A percentile compares a stretch with the other conserved stretches of the same genome.
phyloP scores from a whole-genome alignment of 2,113 vertebrate species.

The Macrotis lagotis region DNA sequence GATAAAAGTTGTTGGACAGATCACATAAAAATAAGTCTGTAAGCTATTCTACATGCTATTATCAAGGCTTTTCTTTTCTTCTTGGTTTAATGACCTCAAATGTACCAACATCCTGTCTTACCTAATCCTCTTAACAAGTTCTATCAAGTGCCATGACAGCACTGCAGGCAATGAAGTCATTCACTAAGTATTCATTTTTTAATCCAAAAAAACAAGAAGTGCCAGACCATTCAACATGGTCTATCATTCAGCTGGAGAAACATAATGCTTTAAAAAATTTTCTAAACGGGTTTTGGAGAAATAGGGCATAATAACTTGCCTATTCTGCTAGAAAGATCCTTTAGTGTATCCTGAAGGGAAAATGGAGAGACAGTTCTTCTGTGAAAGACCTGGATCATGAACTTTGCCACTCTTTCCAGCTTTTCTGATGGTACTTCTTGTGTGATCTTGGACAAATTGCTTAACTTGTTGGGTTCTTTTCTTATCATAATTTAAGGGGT shows the following conservation, averaged over 20 bases:
- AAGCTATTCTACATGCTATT: constrained; percentile 44
- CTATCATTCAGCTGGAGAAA: constrained; percentile 65
- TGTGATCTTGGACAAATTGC: not conserved
- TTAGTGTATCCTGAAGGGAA: not conserved
- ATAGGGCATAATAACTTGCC: not conserved
- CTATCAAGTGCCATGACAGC: constrained; percentile 56
- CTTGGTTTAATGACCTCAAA: constrained; percentile 72
- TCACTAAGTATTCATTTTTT: constrained; percentile 69
- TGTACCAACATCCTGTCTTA: constrained; percentile 72
- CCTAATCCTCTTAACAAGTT: constrained; percentile 75
- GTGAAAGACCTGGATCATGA: not conserved
- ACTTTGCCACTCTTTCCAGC: not conserved
- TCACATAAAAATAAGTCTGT: constrained; percentile 40
- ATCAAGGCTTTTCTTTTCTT: constrained; percentile 56
- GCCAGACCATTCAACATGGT: constrained; percentile 55
- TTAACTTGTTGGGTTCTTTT: not conserved
- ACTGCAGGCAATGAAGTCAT: constrained; percentile 65
- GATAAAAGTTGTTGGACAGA: constrained; percentile 32
- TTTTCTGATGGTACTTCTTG: not conserved
- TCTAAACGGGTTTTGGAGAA: constrained; percentile 57
- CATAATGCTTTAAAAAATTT: constrained; percentile 41
- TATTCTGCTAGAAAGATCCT: not conserved
- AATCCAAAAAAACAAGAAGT: constrained; percentile 69
- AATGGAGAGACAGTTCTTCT: not conserved
- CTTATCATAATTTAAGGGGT: not conserved